Evolutionary conservation across 2,797 vertebrate genomes (phyloP), one percentile per base, ranked within the genome.

Genomic region (Neosilurus mollespiculum): DNA sequence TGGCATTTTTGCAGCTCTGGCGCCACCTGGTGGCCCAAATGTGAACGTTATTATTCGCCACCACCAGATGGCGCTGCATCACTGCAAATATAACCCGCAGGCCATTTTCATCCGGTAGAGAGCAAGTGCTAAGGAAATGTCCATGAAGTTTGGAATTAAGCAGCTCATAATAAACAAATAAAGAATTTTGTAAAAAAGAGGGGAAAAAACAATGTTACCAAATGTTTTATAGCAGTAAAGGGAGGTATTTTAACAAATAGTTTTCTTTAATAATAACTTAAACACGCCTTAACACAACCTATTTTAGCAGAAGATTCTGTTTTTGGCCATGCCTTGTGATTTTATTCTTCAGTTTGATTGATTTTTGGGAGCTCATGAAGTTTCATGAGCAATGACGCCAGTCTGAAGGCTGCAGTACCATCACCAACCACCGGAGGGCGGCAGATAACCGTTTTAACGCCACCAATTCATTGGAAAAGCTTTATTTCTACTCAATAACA

Each of bases 21-120:
- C 64, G 37, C 72, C 79, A 18, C 59, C 83, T 78, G 26, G 64
- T 62, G 79, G 65, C 2, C 0, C 43, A 53, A 43, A 34, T 30
- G 4, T 12, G 1, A 3, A 30, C 0, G 10, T 62, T 24, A 54
- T 26, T 16, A 6, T 51, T 12, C 9, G 0, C 14, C 34, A 72
- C 75, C 84, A 66, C 11, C 2, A 85, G 84, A 78, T 72, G 66
- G 51, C 67, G 75, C n/a, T 37, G 9, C 61, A 72, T 15, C 43
- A 51, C 66, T 26, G 10, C 34, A 77, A 61, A 49, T 66, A 53
- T 15, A 10, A 20, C 34, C 49, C 69, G 6, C 34, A 10, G 49
- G 12, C 12, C 12, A 7, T 24, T 53, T 43, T n/a, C 1, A 71
- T 9, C 8, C 15, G 5, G 9, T 66, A 14, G 2, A 5, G 8